phyloP scores from a whole-genome alignment of 2,888 invertebrate genomes.

The Lasioglossum villosulum region DNA sequence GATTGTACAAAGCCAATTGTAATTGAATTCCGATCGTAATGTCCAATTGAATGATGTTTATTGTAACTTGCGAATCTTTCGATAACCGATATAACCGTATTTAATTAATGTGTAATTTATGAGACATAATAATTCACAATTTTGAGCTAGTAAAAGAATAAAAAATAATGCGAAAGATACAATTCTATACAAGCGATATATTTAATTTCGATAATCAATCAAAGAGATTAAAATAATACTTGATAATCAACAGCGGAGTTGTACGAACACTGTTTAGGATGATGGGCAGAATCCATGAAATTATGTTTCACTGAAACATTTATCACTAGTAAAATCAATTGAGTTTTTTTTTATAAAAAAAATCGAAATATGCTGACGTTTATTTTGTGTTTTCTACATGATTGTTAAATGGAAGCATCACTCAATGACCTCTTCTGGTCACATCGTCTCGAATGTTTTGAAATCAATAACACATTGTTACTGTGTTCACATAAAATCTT shows the following conservation, averaged over 20 bases:
- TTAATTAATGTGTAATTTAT: constrained; percentile 51
- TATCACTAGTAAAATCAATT: not conserved
- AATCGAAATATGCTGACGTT: not conserved
- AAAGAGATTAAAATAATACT: constrained; percentile 52
- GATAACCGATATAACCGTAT: constrained; percentile 42
- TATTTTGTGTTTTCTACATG: not conserved
- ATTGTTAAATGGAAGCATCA: not conserved
- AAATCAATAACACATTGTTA: constrained; percentile 36
- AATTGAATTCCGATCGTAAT: constrained; percentile 48
- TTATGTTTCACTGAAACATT: not conserved
- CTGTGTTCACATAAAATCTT: constrained; percentile 60
- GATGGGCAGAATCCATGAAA: not conserved
- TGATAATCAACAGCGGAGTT: constrained; percentile 52
- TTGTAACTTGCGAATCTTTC: constrained; percentile 46
- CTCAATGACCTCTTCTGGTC: not conserved
- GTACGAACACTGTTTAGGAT: constrained; percentile 1
- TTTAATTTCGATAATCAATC: constrained; percentile 62
- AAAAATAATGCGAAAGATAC: constrained; percentile 12
- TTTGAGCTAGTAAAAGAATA: constrained; percentile 32
- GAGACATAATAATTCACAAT: constrained; percentile 36
- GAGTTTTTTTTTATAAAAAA: not conserved
- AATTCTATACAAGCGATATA: constrained; percentile 46
- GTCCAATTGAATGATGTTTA: constrained; percentile 36
- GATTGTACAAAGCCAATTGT: constrained; percentile 53
- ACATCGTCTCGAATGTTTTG: not conserved